These are phyloP conservation scores for Pterobdella sp. DNA, from an alignment of 2,888 invertebrate species.

Conservation along the genomic window DNA sequence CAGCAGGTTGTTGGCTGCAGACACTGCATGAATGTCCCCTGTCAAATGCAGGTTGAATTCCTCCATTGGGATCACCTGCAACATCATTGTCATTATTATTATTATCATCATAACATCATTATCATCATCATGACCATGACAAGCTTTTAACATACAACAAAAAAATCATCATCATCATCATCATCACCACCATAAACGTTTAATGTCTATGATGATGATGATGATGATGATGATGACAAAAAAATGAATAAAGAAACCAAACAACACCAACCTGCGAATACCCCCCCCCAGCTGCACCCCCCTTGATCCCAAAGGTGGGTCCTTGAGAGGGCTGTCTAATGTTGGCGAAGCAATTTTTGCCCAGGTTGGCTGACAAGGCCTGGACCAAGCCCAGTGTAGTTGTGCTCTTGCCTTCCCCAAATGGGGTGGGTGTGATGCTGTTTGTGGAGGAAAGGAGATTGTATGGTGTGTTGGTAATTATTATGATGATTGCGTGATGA, in stretches of 20 bases:
- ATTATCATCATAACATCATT: too few species aligned
- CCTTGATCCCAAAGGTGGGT: constrained; percentile 96
- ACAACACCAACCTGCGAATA: constrained; percentile 63
- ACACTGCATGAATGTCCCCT: constrained; percentile 89
- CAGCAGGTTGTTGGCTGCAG: constrained; percentile 91
- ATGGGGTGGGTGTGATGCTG: constrained; percentile 91
- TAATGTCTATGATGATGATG: not conserved
- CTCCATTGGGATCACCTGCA: constrained; percentile 95
- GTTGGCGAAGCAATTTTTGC: constrained; percentile 81
- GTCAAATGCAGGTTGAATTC: constrained; percentile 97
- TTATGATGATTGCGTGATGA: not conserved
- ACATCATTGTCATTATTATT: too few species aligned
- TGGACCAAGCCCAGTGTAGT: constrained; percentile 85
- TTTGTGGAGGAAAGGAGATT: not conserved
- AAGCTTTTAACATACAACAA: too few species aligned
- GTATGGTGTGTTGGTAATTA: not conserved
- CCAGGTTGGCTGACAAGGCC: constrained; percentile 75
- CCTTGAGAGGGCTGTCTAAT: constrained; percentile 96
- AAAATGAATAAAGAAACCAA: not conserved
- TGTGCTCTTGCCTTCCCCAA: constrained; percentile 98
- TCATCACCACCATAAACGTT: too few species aligned
- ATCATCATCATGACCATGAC: too few species aligned
- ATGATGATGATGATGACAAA: not conserved
- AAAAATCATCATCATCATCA: too few species aligned
- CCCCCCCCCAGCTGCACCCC: constrained; percentile 96